phyloP scores from a whole-genome alignment of 1,140 invertebrate genomes.

The Campoletis sonorensis region DNA sequence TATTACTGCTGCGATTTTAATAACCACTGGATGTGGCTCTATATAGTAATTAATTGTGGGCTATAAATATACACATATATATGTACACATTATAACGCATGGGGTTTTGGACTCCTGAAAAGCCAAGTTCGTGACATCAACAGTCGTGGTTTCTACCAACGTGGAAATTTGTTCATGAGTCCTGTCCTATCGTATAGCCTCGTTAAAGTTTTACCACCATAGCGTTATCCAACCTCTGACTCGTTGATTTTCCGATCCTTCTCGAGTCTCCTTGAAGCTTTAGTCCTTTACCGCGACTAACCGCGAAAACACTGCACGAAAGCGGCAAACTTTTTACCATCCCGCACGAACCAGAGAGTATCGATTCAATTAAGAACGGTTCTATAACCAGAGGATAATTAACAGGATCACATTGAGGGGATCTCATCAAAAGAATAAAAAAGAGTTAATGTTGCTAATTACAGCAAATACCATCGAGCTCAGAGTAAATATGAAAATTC shows the following conservation, averaged over 20 bases:
- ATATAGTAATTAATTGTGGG: constrained; percentile 58
- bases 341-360: neutral
- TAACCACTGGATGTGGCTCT: neutral
- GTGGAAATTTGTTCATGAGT: constrained; percentile 27
- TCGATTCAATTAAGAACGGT: neutral
- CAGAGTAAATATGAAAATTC: no score
- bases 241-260: constrained; percentile 20
- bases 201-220: constrained; percentile 42
- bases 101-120: neutral
- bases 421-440: no score
- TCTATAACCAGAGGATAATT: no score
- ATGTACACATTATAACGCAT: neutral
- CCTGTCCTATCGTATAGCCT: neutral
- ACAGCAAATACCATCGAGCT: no score
- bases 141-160: constrained; percentile 55
- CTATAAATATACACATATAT: neutral
- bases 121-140: constrained; percentile 10
- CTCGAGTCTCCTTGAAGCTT: neutral
- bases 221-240: constrained; percentile 20
- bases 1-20: constrained; percentile 52
- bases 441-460: no score
- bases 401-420: neutral
- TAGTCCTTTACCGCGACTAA: constrained; percentile 6
- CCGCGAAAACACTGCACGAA: constrained; percentile 26
- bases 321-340: constrained; percentile 2